Conservation (phyloP, 2,797 vertebrate species). For the Enteromius treurensis region DNA sequence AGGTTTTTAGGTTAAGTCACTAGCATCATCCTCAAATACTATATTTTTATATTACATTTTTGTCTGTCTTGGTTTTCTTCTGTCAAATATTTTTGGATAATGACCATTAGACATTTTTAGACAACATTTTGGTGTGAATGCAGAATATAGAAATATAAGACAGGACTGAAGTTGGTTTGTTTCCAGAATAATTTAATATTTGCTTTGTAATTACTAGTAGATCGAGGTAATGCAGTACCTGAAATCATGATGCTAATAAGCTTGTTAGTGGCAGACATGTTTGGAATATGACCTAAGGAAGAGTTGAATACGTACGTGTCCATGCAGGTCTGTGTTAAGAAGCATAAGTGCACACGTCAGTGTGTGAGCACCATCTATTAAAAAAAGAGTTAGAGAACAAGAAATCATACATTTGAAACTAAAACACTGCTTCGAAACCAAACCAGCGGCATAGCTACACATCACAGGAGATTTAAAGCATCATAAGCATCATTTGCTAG, state of each 20-base stretch:
- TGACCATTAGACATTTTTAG: not conserved
- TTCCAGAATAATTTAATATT: conserved; percentile 34
- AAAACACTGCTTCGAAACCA: not conserved
- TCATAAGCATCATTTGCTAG: not conserved
- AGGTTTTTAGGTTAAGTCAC: not conserved
- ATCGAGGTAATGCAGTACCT: conserved; percentile 14
- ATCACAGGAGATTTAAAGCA: conserved; percentile 7
- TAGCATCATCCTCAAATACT: not conserved
- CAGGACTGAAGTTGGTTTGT: not conserved
- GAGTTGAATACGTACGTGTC: conserved; percentile 84
- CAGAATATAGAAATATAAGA: not conserved
- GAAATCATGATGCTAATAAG: conserved; percentile 16
- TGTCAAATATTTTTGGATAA: not conserved
- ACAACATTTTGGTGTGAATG: not conserved
- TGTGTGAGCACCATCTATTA: conserved; percentile 92
- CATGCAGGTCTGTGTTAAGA: conserved; percentile 95
- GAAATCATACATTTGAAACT: conserved; percentile 3
- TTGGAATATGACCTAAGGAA: not conserved
- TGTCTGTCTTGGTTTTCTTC: not conserved
- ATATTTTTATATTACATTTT: not conserved
- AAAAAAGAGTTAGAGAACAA: conserved; percentile 35
- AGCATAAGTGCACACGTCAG: conserved; percentile 96
- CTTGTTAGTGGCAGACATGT: conserved; percentile 18
- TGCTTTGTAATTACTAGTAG: conserved; percentile 24
- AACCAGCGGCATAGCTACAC: not conserved